phyloP scores from a whole-genome alignment of 2,113 vertebrate species.

The Bubalus kerabau region DNA sequence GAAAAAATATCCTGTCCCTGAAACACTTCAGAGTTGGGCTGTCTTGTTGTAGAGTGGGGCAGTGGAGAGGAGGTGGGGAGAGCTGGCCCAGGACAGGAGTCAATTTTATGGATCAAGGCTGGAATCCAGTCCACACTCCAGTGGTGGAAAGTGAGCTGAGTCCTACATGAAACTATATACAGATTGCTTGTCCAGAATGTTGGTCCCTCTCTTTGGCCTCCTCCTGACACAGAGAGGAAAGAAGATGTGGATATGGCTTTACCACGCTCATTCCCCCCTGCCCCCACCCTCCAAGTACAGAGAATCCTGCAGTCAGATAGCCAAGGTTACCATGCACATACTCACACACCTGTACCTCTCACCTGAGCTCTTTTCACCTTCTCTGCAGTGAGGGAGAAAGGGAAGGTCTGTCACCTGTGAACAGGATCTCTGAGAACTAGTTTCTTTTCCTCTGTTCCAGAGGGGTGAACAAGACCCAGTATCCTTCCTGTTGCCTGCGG shows the following conservation, averaged over 20 bases:
- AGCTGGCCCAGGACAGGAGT: slow-evolving; percentile 14
- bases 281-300: neutral
- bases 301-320: neutral
- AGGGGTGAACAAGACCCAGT: neutral
- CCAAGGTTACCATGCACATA: neutral
- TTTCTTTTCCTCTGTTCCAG: neutral
- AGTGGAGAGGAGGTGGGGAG: too few relatives aligned
- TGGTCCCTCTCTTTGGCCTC: neutral
- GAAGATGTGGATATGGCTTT: neutral
- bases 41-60: neutral
- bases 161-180: neutral
- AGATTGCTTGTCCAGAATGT: neutral
- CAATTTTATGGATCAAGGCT: slow-evolving; percentile 52
- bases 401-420: neutral
- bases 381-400: neutral
- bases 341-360: neutral
- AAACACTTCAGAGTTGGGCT: neutral
- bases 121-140: neutral
- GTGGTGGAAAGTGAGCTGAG: neutral
- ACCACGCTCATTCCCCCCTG: too few relatives aligned
- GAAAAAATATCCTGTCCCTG: neutral
- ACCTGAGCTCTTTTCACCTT: neutral
- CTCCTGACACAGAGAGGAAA: neutral
- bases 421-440: neutral
- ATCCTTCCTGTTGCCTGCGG: neutral